Conservation (phyloP, 2,888 invertebrate genomes). For the Apamea monoglypha region DNA sequence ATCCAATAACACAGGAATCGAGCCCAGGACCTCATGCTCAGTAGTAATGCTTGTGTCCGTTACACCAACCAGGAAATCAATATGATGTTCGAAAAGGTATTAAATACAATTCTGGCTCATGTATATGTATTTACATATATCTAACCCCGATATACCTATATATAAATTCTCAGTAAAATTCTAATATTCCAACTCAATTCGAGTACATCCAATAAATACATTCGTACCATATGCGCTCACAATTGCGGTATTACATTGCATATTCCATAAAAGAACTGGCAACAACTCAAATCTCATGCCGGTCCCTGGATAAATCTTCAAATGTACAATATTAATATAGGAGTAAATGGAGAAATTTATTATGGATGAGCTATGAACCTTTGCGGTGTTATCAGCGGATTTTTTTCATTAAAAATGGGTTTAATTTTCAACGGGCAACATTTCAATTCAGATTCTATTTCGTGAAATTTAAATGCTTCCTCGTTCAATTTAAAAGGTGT, state of each 20-base stretch:
- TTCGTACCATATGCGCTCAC: conserved; percentile 37
- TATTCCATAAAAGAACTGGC: conserved; percentile 63
- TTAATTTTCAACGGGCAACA: conserved; percentile 58
- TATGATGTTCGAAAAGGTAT: neutral
- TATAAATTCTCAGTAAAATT: neutral
- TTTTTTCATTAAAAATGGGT: conserved; percentile 62
- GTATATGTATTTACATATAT: too few relatives aligned
- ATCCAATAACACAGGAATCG: too few relatives aligned
- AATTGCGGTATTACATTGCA: conserved; percentile 54
- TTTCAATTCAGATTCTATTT: conserved; percentile 55
- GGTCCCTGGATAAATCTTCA: conserved; percentile 67
- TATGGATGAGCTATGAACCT: conserved; percentile 67
- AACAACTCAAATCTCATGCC: conserved; percentile 63
- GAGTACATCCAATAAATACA: conserved; percentile 38
- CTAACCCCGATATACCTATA: neutral
- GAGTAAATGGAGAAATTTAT: conserved; percentile 66
- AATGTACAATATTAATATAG: conserved; percentile 66
- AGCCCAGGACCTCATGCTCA: too few relatives aligned
- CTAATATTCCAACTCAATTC: conserved; percentile 28
- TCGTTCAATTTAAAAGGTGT: conserved; percentile 43
- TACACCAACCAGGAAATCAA: too few relatives aligned
- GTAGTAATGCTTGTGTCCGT: neutral
- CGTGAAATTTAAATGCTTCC: conserved; percentile 54
- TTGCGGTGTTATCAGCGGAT: conserved; percentile 55
- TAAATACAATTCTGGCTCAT: neutral